Evolutionary conservation across 2,888 invertebrate species (phyloP).

Genomic region (Acronicta leporina): DNA sequence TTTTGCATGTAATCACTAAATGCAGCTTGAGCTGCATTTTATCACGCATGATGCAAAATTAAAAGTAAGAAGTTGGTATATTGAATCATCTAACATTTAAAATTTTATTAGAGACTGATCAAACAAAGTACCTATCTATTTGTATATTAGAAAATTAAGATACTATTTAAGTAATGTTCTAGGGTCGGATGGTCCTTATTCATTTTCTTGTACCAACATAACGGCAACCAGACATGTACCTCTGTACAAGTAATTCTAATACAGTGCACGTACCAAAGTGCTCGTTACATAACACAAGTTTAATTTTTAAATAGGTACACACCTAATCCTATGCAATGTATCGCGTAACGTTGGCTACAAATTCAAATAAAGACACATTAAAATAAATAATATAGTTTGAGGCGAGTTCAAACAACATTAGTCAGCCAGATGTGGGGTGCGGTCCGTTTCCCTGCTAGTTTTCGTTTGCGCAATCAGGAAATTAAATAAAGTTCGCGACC

Average conservation of each 20-base stretch:
- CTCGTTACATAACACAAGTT: slow-evolving; percentile 53
- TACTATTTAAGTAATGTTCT: slow-evolving; percentile 13
- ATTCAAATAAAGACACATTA: slow-evolving; percentile 66
- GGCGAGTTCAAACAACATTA: slow-evolving; percentile 68
- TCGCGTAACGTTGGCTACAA: slow-evolving; percentile 49
- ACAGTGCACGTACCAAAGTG: slow-evolving; percentile 47
- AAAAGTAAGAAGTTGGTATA: too few species aligned
- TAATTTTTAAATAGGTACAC: slow-evolving; percentile 56
- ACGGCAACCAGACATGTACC: slow-evolving; percentile 21
- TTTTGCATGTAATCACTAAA: background rate
- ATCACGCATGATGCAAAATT: too few species aligned
- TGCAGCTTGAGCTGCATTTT: background rate
- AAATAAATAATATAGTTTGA: slow-evolving; percentile 66
- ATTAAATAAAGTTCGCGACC: slow-evolving; percentile 75
- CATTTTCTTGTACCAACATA: slow-evolving; percentile 27
- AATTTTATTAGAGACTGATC: slow-evolving; percentile 10
- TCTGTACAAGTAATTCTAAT: slow-evolving; percentile 28
- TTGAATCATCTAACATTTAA: background rate
- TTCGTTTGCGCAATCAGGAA: slow-evolving; percentile 77
- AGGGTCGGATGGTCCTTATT: slow-evolving; percentile 12
- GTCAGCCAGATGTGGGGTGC: slow-evolving; percentile 54
- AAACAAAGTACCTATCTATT: slow-evolving; percentile 15
- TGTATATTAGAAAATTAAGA: slow-evolving; percentile 16
- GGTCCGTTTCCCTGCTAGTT: slow-evolving; percentile 66
- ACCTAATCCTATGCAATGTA: slow-evolving; percentile 52